phyloP scores from a whole-genome alignment of 2,113 vertebrate genomes.

The Cinclus cinclus region DNA sequence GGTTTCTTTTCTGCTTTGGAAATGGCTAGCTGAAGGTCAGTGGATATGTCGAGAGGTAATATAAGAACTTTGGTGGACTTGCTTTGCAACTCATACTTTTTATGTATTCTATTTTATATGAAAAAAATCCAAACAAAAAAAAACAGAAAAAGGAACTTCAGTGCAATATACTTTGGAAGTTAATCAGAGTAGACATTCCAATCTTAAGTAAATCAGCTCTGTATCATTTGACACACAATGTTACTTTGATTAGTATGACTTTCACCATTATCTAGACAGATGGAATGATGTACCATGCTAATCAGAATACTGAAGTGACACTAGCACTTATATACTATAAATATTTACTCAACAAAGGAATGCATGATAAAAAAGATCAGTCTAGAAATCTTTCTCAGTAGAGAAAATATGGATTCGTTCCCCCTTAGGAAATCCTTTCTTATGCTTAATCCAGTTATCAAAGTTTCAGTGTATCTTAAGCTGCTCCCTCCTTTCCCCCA shows the following conservation, averaged over 20 bases:
- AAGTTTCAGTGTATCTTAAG: neutral
- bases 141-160: neutral
- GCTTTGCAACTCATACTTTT: neutral
- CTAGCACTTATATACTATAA: constrained; percentile 47
- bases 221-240: constrained; percentile 58
- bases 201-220: constrained; percentile 56
- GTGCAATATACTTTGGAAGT: constrained; percentile 6
- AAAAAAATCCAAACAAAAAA: neutral
- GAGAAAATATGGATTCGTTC: neutral
- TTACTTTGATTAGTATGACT: constrained; percentile 59
- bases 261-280: constrained; percentile 50
- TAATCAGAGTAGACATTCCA: constrained; percentile 53
- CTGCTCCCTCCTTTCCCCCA: neutral
- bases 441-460: neutral
- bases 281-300: constrained; percentile 18
- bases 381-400: neutral
- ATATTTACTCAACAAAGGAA: constrained; percentile 62
- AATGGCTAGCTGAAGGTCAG: neutral
- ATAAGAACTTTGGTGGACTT: neutral
- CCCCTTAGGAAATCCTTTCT: neutral
- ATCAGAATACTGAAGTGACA: constrained; percentile 58
- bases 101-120: neutral
- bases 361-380: constrained; percentile 22
- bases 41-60: neutral
- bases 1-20: neutral